Conservation (phyloP, 2,888 invertebrate genomes). For the Caenorhabditis panamensis region DNA sequence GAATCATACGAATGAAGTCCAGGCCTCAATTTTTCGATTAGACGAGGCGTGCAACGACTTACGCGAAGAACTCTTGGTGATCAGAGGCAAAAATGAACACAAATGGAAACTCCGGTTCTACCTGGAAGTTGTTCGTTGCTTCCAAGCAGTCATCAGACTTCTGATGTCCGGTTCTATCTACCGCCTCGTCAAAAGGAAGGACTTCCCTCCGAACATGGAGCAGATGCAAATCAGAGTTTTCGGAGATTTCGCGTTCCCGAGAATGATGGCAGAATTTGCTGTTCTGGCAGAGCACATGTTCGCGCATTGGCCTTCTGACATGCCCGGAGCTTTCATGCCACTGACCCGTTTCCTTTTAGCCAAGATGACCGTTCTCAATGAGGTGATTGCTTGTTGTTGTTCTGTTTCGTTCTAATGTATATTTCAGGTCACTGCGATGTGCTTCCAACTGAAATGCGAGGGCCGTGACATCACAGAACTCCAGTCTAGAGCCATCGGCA, state of each 20-base stretch:
- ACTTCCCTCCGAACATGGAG: constrained; percentile 20
- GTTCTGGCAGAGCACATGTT: no score
- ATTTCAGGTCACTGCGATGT: not conserved
- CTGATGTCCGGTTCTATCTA: not conserved
- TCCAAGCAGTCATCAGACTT: not conserved
- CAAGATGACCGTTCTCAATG: no score
- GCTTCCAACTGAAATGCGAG: not conserved
- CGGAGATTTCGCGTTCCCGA: not conserved
- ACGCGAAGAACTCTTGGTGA: not conserved
- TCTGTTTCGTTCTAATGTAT: no score
- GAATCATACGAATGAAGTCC: no score
- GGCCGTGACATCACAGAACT: not conserved
- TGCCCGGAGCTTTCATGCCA: no score
- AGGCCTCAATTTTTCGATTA: no score
- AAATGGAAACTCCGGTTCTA: constrained; percentile 5
- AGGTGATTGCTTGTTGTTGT: no score
- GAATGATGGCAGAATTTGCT: constrained; percentile 11
- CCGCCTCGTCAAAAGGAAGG: not conserved
- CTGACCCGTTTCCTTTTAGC: no score
- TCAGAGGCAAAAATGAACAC: not conserved
- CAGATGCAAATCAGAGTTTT: not conserved
- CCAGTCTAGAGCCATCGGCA: not conserved
- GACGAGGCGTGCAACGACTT: no score
- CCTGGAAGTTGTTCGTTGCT: not conserved
- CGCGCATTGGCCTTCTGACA: no score